phyloP scores from a whole-genome alignment of 2,113 vertebrate species.

The Ploceus nigricollis region DNA sequence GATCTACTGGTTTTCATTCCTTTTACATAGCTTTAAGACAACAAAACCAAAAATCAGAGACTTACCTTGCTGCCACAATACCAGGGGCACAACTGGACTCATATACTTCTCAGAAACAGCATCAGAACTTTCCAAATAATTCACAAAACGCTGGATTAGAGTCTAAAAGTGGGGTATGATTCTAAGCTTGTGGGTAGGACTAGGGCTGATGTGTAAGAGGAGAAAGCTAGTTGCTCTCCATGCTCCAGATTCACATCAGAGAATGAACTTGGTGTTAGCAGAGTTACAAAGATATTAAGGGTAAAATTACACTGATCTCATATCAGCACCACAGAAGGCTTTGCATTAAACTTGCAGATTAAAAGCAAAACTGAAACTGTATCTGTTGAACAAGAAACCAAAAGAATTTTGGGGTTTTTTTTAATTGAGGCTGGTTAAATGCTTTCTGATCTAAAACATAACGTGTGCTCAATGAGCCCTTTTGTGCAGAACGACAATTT shows the following conservation, averaged over 20 bases:
- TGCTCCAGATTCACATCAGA: neutral
- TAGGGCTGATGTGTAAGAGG: neutral
- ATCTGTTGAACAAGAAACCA: neutral
- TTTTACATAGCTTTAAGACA: neutral
- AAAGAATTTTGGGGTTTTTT: neutral
- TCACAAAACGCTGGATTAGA: neutral
- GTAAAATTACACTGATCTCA: neutral
- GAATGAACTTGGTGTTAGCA: neutral
- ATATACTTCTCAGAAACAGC: neutral
- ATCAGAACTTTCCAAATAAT: neutral
- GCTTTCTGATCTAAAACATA: neutral
- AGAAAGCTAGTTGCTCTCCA: neutral
- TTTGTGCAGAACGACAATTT: neutral
- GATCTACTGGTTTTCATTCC: neutral
- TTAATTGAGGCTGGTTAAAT: neutral
- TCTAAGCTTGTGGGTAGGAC: neutral
- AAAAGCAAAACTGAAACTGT: neutral
- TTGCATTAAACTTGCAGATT: neutral
- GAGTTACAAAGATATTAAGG: neutral
- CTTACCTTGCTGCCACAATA: neutral
- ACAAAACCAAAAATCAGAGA: neutral
- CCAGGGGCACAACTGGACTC: neutral
- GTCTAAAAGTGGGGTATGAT: neutral
- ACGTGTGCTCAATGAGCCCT: neutral
- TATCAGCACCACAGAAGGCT: neutral